Evolutionary conservation across 2,888 invertebrate genomes (phyloP).

Genomic region (Thereva nobilitata): DNA sequence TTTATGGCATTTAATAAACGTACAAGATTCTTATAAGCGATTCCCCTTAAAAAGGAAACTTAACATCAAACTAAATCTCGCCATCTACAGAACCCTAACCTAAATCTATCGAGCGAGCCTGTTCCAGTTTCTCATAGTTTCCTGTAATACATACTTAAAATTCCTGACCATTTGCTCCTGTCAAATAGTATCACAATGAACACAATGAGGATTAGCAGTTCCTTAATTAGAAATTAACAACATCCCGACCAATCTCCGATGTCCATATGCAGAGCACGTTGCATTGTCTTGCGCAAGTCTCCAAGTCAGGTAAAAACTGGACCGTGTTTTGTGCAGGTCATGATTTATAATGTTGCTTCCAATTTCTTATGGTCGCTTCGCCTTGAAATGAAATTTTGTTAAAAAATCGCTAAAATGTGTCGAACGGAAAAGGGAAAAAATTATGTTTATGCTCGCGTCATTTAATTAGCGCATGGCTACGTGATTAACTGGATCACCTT

Average conservation of each 20-base stretch:
- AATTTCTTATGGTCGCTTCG: conserved; percentile 18
- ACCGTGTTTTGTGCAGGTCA: conserved; percentile 9
- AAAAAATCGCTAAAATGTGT: conserved; percentile 24
- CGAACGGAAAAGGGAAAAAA: conserved; percentile 6
- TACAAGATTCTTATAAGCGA: too few species aligned
- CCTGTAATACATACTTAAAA: conserved; percentile 9
- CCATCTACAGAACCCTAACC: too few species aligned
- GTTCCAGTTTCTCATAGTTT: too few species aligned
- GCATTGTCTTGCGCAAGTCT: conserved; percentile 33
- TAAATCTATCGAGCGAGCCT: too few species aligned
- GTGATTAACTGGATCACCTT: conserved; percentile 30
- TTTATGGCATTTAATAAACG: too few species aligned
- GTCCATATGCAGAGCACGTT: conserved; percentile 29
- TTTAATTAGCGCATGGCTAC: conserved; percentile 37
- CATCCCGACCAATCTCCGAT: conserved; percentile 31
- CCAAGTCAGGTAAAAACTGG: conserved; percentile 20
- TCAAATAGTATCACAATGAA: conserved; percentile 21
- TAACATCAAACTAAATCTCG: too few species aligned
- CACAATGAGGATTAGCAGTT: conserved; percentile 18
- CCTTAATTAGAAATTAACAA: conserved; percentile 30
- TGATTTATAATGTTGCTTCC: conserved; percentile 22
- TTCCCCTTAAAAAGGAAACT: too few species aligned
- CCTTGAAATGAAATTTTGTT: conserved; percentile 29
- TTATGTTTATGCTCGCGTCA: conserved; percentile 30
- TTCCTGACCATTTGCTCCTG: conserved; percentile 29